phyloP scores from a whole-genome alignment of 2,888 invertebrate species.

The Ecliptopera silaceata region DNA sequence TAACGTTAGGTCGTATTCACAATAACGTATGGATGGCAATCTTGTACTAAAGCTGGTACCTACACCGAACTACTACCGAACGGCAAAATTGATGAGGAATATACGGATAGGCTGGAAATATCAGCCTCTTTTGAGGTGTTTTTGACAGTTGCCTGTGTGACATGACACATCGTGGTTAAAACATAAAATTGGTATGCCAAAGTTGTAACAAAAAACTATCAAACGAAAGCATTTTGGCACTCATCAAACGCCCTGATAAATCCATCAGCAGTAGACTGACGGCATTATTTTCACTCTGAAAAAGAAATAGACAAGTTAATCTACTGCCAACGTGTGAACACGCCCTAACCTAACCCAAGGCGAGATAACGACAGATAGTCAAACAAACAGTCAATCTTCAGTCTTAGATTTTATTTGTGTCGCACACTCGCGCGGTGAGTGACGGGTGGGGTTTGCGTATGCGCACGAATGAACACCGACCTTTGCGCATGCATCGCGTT shows the following conservation, averaged over 20 bases:
- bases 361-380: not conserved
- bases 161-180: no score
- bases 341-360: constrained; percentile 3
- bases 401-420: constrained; percentile 40
- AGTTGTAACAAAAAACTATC: no score
- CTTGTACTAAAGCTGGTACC: no score
- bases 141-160: no score
- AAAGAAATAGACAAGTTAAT: not conserved
- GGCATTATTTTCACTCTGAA: not conserved
- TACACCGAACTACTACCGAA: no score
- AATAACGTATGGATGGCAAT: not conserved
- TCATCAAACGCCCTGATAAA: no score
- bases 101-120: no score
- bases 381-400: constrained; percentile 34
- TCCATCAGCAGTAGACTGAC: not conserved
- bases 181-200: no score
- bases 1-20: not conserved
- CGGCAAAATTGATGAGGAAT: no score
- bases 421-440: constrained; percentile 38
- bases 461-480: constrained; percentile 54
- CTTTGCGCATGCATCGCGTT: constrained; percentile 58
- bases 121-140: no score
- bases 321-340: not conserved
- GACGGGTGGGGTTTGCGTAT: constrained; percentile 48
- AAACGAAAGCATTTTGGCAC: no score